Percentiles rank a stretch among this genome's conserved stretches.
Conservation (phyloP, 2,888 invertebrate genomes). For the Hydropsyche betteni region DNA sequence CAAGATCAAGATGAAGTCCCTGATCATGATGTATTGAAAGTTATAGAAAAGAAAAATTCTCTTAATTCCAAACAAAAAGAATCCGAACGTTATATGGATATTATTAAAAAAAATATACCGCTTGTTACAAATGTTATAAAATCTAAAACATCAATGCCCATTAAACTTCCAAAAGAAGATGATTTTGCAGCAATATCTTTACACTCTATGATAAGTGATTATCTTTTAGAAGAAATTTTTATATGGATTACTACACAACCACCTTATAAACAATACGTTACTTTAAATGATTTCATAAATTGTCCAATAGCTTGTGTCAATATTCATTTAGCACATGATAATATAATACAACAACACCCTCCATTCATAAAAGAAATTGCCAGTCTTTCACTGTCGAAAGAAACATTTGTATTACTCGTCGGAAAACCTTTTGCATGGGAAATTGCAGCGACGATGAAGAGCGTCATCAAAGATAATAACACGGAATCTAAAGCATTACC, state of each 20-base stretch:
- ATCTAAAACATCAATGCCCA: not conserved
- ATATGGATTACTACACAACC: conserved; percentile 54
- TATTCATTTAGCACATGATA: not conserved
- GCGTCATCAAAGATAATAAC: not conserved
- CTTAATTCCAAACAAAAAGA: conserved; percentile 45
- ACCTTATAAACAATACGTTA: conserved; percentile 39
- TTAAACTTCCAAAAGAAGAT: not conserved
- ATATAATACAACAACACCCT: conserved; percentile 55
- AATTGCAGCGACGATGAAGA: conserved; percentile 59
- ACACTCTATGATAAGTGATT: conserved; percentile 53
- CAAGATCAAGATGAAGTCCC: not conserved
- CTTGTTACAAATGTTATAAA: not conserved
- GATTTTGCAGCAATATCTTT: conserved; percentile 46
- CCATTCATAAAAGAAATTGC: conserved; percentile 60
- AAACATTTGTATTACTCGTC: conserved; percentile 61
- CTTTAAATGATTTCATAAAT: not conserved
- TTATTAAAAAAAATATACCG: not conserved
- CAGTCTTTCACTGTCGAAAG: conserved; percentile 53
- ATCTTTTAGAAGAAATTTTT: conserved; percentile 52
- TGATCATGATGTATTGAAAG: not conserved
- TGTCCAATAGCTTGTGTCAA: not conserved
- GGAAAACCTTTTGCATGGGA: conserved; percentile 63
- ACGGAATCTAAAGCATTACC: not conserved
- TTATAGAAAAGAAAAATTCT: too few relatives aligned
- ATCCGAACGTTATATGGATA: conserved; percentile 36